These are phyloP conservation scores for Scaptomyza parva DNA, from an alignment of 2,888 invertebrate species.

Conservation along the genomic window DNA sequence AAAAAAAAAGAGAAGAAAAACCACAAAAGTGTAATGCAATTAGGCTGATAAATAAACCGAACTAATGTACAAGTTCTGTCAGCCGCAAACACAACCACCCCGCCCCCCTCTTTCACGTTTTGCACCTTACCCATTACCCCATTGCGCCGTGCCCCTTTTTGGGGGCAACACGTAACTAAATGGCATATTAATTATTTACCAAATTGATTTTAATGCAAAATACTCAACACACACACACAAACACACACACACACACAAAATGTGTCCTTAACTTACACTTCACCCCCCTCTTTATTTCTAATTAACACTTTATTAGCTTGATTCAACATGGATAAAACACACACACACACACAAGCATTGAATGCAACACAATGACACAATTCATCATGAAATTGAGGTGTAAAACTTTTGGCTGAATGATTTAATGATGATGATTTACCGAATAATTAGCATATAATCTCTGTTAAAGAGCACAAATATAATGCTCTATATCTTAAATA, in stretches of 20 bases:
- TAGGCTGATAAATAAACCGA: slow-evolving; percentile 51
- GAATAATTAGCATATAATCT: too few relatives aligned
- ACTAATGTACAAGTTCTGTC: slow-evolving; percentile 23
- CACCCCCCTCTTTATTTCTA: slow-evolving; percentile 1
- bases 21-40: slow-evolving; percentile 67
- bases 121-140: not conserved
- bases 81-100: not conserved
- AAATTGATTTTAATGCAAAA: slow-evolving; percentile 44
- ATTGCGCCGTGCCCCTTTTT: not conserved
- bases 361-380: slow-evolving; percentile 8
- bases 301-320: slow-evolving; percentile 62
- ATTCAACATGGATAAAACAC: slow-evolving; percentile 47
- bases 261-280: slow-evolving; percentile 1
- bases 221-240: slow-evolving; percentile 11
- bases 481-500: too few relatives aligned
- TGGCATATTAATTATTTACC: slow-evolving; percentile 56
- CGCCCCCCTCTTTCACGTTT: not conserved
- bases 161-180: slow-evolving; percentile 16
- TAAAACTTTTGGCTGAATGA: too few relatives aligned
- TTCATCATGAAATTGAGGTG: too few relatives aligned
- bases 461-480: too few relatives aligned
- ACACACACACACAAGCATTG: too few relatives aligned
- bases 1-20: too few relatives aligned
- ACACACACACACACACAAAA: slow-evolving; percentile 3
- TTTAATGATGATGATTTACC: too few relatives aligned